A percentile compares a stretch with the other conserved stretches of the same genome.
phyloP scores from a whole-genome alignment of 2,797 vertebrate species.

The Parauchenoglanis punctatus region DNA sequence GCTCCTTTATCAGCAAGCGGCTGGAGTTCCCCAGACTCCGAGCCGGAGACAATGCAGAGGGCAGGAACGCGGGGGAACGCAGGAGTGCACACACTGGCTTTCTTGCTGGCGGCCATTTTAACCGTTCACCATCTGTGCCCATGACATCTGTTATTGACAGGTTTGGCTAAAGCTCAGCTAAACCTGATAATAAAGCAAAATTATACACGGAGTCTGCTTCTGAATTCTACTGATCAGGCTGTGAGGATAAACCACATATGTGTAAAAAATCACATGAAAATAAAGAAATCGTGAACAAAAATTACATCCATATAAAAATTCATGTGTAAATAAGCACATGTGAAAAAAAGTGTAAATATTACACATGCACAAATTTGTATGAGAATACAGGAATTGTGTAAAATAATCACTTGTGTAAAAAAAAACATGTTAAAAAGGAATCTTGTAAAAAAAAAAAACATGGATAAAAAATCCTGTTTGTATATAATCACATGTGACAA shows the following conservation, averaged over 20 bases:
- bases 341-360: too few species aligned
- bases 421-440: neutral
- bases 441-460: neutral
- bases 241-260: neutral
- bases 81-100: neutral
- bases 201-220: neutral
- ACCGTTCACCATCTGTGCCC: conserved; percentile 42
- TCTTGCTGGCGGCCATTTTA: conserved; percentile 17
- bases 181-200: neutral
- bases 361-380: neutral
- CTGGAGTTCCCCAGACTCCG: conserved; percentile 42
- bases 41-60: conserved; percentile 25
- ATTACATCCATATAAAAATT: too few species aligned
- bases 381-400: neutral
- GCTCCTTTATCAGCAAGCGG: conserved; percentile 4
- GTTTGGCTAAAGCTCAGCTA: neutral
- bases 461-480: neutral
- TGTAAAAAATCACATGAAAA: neutral
- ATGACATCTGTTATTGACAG: conserved; percentile 36
- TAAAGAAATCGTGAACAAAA: neutral
- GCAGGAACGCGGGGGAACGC: conserved; percentile 40
- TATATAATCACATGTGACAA: neutral
- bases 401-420: neutral
- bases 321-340: too few species aligned
- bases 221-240: neutral